Percentiles rank a stretch among this genome's conserved stretches.
Conservation (phyloP, 2,888 invertebrate genomes). For the Drosophila percnosoma region DNA sequence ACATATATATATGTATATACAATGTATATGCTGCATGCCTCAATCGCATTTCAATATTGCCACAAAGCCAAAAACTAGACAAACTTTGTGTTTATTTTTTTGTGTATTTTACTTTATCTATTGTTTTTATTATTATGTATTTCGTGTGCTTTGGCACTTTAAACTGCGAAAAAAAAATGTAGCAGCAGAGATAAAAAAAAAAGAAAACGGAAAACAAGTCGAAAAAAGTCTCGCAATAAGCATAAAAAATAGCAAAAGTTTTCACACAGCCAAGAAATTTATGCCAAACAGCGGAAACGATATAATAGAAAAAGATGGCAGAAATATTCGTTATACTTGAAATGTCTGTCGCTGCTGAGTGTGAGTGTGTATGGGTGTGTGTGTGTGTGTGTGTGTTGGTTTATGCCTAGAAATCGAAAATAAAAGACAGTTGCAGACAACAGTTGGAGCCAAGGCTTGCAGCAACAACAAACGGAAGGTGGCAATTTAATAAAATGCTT, state of each 20-base stretch:
- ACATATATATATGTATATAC: neutral
- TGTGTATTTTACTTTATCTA: slow-evolving; percentile 31
- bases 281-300: slow-evolving; percentile 74
- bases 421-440: slow-evolving; percentile 59
- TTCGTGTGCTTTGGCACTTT: slow-evolving; percentile 74
- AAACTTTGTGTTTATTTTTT: slow-evolving; percentile 30
- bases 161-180: slow-evolving; percentile 50
- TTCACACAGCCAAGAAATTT: slow-evolving; percentile 56
- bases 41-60: slow-evolving; percentile 61
- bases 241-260: slow-evolving; percentile 58
- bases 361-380: neutral
- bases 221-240: slow-evolving; percentile 42
- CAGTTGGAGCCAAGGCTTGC: slow-evolving; percentile 24
- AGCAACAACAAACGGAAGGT: slow-evolving; percentile 80
- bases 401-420: slow-evolving; percentile 68
- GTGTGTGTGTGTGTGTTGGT: slow-evolving; percentile 22
- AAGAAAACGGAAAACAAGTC: slow-evolving; percentile 17
- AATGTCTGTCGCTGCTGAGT: neutral
- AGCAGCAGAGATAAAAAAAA: slow-evolving; percentile 23
- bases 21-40: slow-evolving; percentile 29
- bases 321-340: slow-evolving; percentile 52
- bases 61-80: slow-evolving; percentile 55
- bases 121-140: slow-evolving; percentile 54
- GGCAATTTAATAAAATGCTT: slow-evolving; percentile 83
- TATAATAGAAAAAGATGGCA: slow-evolving; percentile 76